Base-by-base conservation (phyloP, 2,797 vertebrate species). In the Aulostomus chinensis region DNA sequence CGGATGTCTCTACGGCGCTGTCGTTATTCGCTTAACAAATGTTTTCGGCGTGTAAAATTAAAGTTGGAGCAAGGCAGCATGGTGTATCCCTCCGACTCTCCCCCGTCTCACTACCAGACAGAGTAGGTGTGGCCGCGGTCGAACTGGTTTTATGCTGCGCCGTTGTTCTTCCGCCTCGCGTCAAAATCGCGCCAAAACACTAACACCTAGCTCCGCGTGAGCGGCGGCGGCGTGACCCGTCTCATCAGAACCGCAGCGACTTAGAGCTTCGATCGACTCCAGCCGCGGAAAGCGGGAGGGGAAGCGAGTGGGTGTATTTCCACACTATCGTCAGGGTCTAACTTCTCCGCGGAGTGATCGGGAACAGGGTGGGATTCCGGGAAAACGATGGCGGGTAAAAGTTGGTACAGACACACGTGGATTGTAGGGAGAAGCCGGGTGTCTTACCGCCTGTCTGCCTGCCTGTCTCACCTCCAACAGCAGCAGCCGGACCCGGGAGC, bases 371-470 rank as follows among this genome's bases (percentile, higher is more conserved):
- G 35, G 31, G 63, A 84, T 91, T 91, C 90, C 80, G 70, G 85
- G 88, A 91, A 91, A 85, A 78, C 40, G 55, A 55, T 81, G 85
- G 88, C 84, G 88, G n/a, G 77, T 75, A 67, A 81, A 80, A 69
- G 58, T 68, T 62, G 29, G 78, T 35, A 83, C 74, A 64, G 49
- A 59, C 75, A 70, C 89, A 90, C 88, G 88, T 91, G 89, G 70
- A 60, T 20, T 1, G 31, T 1, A 36, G 24, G 17, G 33, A 81
- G 68, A 86, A 48, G 85, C 89, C 86, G 89, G 86, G 38, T 85
- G 85, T 78, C 65, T 68, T 6, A 4, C 68, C 53, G 50, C 42
- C 35, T 39, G 52, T 10, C 47, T 71, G 34, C 10, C 54, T 46
- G 28, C 0, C 14, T 12, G 12, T 11, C 17, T 28, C 12, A 0